These are phyloP conservation scores for Thereva unica DNA, from an alignment of 2,888 invertebrate species.

Conservation along the genomic window DNA sequence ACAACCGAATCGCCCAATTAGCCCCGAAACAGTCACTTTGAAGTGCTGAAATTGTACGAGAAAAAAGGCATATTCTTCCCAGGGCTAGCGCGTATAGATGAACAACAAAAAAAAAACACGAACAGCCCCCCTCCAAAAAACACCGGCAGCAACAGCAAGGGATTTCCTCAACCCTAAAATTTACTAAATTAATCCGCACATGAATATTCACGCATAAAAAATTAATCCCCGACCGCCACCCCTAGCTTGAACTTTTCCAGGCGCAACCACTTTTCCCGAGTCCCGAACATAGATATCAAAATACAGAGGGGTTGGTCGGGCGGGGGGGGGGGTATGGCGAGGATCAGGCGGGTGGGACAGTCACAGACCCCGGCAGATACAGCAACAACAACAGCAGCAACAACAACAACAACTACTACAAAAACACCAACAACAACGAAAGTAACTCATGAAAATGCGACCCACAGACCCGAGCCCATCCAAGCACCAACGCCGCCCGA, in stretches of 20 bases:
- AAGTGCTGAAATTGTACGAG: slow-evolving; percentile 31
- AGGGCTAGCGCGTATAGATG: background rate
- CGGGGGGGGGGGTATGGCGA: too few species aligned
- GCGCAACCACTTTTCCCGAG: slow-evolving; percentile 1
- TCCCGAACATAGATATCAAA: background rate
- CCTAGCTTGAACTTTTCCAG: slow-evolving; percentile 25
- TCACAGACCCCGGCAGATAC: background rate
- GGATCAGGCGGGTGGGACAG: too few species aligned
- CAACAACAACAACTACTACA: background rate
- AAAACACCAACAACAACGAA: slow-evolving; percentile 23
- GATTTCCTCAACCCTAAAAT: slow-evolving; percentile 37
- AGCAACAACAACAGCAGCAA: background rate
- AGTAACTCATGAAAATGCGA: slow-evolving; percentile 34
- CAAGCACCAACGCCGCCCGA: background rate
- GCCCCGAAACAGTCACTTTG: slow-evolving; percentile 35
- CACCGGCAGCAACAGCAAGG: slow-evolving; percentile 23
- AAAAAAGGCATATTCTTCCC: slow-evolving; percentile 12
- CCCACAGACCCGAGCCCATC: slow-evolving; percentile 3
- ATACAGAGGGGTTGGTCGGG: background rate
- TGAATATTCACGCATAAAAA: slow-evolving; percentile 42
- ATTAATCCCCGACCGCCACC: slow-evolving; percentile 33
- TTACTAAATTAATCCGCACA: slow-evolving; percentile 41
- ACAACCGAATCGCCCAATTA: slow-evolving; percentile 32
- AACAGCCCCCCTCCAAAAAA: too few species aligned
- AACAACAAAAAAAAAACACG: background rate